Base-by-base conservation (phyloP, 1,140 invertebrate species). In the Galendromus occidentalis region DNA sequence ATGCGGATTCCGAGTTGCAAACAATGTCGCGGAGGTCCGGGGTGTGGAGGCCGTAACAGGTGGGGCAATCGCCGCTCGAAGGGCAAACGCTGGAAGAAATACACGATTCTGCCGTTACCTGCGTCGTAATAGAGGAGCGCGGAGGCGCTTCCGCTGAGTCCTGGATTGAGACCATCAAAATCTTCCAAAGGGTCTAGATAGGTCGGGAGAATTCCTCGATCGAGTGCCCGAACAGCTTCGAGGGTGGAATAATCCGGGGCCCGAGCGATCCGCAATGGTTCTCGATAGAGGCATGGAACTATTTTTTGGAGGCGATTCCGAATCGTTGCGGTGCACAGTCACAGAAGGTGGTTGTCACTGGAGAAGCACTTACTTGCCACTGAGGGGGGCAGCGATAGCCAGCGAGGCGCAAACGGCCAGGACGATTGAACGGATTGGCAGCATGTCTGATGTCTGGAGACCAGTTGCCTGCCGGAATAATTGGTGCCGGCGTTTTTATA, bases 71-170 rank as follows among this genome's bases (percentile, higher is more conserved):
- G 51, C 51, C 51, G 9, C 14, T 22, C 1, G 51, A 29, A 22
- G 51, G 51, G 51, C 51, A 59, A 59, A 59, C 51, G 51, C 51
- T 59, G 51, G 1, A 59, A 59, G 25, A 59, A 59, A 29, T 33
- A 9, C 45, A 47, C 7, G 6, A 4, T 14, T 22, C 45, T 47
- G 45, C n/a, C 9, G 33, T 39, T 39, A 6, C 9, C 4, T 39
- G 33, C 33, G 4, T 39, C 33, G 33, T 39, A n/a, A n/a, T n/a
- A n/a, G n/a, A n/a, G n/a, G n/a, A n/a, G n/a, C n/a, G n/a, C n/a
- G n/a, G n/a, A n/a, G n/a, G n/a, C n/a, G n/a, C n/a, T n/a, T n/a
- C n/a, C n/a, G n/a, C n/a, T n/a, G n/a, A n/a, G n/a, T n/a, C n/a
- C n/a, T n/a, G n/a, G n/a, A n/a, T n/a, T n/a, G n/a, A n/a, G n/a